Percentiles rank a stretch among this genome's conserved stretches.
phyloP scores from a whole-genome alignment of 2,888 invertebrate genomes.

The Orchesella flavescens region DNA sequence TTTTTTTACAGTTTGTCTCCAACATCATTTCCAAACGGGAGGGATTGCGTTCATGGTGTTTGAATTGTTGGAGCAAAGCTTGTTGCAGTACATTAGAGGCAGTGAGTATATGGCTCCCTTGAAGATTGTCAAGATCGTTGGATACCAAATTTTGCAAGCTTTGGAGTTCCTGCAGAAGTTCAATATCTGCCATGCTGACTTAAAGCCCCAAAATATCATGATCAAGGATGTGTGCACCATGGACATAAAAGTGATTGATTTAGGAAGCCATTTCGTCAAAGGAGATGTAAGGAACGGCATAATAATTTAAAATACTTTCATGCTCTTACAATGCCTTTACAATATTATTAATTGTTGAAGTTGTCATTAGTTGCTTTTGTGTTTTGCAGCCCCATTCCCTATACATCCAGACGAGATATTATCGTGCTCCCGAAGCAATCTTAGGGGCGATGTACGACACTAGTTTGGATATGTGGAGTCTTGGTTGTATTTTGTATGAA shows the following conservation, averaged over 20 bases:
- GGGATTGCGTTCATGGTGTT: not conserved
- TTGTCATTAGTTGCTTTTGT: not conserved
- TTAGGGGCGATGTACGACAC: not conserved
- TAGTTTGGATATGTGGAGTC: conserved; percentile 28
- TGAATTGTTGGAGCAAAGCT: not conserved
- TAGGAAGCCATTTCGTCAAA: conserved; percentile 11
- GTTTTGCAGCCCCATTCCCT: too few relatives aligned
- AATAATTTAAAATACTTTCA: not conserved
- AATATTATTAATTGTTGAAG: too few relatives aligned
- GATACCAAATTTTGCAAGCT: conserved; percentile 12
- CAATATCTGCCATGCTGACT: conserved; percentile 8
- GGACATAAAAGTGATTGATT: conserved; percentile 28
- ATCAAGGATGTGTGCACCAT: not conserved
- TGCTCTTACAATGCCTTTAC: not conserved
- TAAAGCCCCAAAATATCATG: conserved; percentile 45
- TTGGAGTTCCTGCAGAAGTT: conserved; percentile 5
- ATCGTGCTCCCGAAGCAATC: conserved; percentile 25
- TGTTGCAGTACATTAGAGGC: not conserved
- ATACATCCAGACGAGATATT: conserved; percentile 23
- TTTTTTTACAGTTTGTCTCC: conserved; percentile 21
- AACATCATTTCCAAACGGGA: too few relatives aligned
- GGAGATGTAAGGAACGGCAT: not conserved
- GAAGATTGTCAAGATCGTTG: not conserved
- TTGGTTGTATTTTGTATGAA: conserved; percentile 20
- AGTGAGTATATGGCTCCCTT: not conserved